phyloP scores from a whole-genome alignment of 2,113 vertebrate species.

The Pipa parva region DNA sequence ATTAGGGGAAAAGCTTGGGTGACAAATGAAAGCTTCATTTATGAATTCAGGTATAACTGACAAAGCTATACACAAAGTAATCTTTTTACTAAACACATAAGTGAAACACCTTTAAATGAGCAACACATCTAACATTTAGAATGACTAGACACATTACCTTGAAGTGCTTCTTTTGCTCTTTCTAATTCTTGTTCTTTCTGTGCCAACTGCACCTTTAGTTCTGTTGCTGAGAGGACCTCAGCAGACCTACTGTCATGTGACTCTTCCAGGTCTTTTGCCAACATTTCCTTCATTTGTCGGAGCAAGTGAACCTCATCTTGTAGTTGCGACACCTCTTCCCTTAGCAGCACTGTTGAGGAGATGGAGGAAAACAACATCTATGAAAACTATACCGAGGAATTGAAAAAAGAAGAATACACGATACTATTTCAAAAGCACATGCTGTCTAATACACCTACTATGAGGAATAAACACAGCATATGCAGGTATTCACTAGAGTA shows the following conservation, averaged over 20 bases:
- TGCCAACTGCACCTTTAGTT: slow-evolving; percentile 90
- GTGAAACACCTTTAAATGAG: not conserved
- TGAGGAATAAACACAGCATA: too few relatives aligned
- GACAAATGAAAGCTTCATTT: too few relatives aligned
- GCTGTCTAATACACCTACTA: too few relatives aligned
- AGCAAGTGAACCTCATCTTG: slow-evolving; percentile 96
- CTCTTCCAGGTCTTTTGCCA: slow-evolving; percentile 94
- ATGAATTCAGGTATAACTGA: not conserved
- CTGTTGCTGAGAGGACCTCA: slow-evolving; percentile 85
- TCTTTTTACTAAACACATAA: too few relatives aligned
- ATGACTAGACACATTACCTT: slow-evolving; percentile 69
- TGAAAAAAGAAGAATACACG: too few relatives aligned
- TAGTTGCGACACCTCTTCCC: slow-evolving; percentile 91
- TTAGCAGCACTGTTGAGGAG: slow-evolving; percentile 91
- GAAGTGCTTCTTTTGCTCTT: slow-evolving; percentile 89
- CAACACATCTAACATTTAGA: too few relatives aligned
- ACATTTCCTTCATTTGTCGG: slow-evolving; percentile 96
- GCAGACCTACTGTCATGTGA: slow-evolving; percentile 82
- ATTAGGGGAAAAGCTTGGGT: too few relatives aligned
- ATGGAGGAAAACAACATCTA: too few relatives aligned
- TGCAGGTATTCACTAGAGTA: too few relatives aligned
- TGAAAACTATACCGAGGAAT: too few relatives aligned
- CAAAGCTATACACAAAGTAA: too few relatives aligned
- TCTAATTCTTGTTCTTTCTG: slow-evolving; percentile 95
- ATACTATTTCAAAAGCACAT: too few relatives aligned